Conservation (phyloP, 2,888 invertebrate genomes). For the Prenolepis imparis region DNA sequence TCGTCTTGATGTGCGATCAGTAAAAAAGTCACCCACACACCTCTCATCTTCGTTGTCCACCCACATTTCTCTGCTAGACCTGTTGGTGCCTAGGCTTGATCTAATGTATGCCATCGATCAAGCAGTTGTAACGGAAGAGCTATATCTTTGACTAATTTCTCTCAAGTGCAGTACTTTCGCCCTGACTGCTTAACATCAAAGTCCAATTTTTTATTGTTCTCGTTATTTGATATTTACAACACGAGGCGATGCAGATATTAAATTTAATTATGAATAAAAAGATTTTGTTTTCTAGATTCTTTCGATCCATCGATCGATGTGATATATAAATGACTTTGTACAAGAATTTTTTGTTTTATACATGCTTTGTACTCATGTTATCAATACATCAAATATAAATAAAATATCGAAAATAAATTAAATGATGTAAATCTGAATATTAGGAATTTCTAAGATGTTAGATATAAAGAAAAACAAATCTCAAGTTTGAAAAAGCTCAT, state of each 20-base stretch:
- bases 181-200: conserved; percentile 55
- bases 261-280: background rate
- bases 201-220: conserved; percentile 35
- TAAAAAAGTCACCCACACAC: conserved; percentile 77
- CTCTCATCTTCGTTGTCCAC: conserved; percentile 79
- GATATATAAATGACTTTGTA: background rate
- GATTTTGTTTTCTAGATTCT: background rate
- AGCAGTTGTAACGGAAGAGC: conserved; percentile 56
- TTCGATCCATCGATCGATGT: background rate
- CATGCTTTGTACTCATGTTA: background rate
- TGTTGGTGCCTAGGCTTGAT: conserved; percentile 55
- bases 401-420: conserved; percentile 10
- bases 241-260: background rate
- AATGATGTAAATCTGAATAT: background rate
- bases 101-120: conserved; percentile 70
- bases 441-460: background rate
- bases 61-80: conserved; percentile 73
- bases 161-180: conserved; percentile 59
- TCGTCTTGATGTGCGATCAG: conserved; percentile 68
- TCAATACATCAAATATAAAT: background rate
- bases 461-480: background rate
- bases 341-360: background rate
- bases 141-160: conserved; percentile 56
- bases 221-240: background rate
- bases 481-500: background rate